phyloP scores from a whole-genome alignment of 2,113 vertebrate species.

The Regulus satrapa region DNA sequence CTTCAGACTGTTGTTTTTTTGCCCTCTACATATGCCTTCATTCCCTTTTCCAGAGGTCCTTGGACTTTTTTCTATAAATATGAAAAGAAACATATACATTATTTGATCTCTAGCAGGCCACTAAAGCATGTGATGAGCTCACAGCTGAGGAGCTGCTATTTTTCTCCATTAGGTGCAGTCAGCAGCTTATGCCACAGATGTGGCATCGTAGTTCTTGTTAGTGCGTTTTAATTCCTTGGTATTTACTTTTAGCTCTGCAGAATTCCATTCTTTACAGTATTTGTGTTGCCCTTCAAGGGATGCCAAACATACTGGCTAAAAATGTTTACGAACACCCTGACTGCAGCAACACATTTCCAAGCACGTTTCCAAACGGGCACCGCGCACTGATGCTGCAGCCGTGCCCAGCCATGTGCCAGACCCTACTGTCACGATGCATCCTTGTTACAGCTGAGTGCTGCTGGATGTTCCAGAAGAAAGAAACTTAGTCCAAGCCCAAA shows the following conservation, averaged over 20 bases:
- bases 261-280: background rate
- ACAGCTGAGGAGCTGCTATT: background rate
- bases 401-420: rapidly evolving
- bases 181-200: background rate
- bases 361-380: rapidly evolving
- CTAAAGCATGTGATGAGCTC: background rate
- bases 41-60: background rate
- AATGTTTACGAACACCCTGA: background rate
- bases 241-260: background rate
- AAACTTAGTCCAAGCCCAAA: background rate
- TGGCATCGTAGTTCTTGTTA: background rate
- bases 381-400: rapidly evolving
- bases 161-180: background rate
- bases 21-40: background rate
- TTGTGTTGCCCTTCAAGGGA: background rate
- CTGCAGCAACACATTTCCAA: background rate
- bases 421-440: background rate
- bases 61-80: background rate
- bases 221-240: background rate
- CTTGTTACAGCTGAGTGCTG: background rate
- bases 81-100: background rate
- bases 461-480: background rate
- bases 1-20: background rate
- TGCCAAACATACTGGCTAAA: background rate
- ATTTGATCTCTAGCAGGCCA: background rate